Base-by-base conservation (phyloP, 2,113 vertebrate genomes). In the Brienomyrus longianalis region DNA sequence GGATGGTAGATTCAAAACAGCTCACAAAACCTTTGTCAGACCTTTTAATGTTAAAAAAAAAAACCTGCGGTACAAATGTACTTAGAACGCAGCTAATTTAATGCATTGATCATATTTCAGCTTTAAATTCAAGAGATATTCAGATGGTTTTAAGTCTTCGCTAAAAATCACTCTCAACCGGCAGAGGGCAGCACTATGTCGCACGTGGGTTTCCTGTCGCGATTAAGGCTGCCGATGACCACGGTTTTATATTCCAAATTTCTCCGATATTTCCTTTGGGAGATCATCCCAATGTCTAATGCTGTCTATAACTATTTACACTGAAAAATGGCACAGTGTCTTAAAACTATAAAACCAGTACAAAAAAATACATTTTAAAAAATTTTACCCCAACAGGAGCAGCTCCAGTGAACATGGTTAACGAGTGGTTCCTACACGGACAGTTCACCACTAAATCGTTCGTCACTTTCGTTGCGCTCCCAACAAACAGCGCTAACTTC, bases 1-100 rank as follows among this genome's bases (percentile, higher is more conserved):
- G 89, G 84, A 89, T 91, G 27, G 62, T 70, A 70, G 27, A 70
- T 70, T 70, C 62, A 70, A 70, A 70, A 70, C 62, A 27, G n/a
- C 62, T 70, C 62, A 31, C 3, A 66, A 66, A 66, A 66, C 62
- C 62, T 66, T 92, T 39, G 27, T 19, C 48, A 86, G 23, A 54
- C 17, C 15, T 35, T n/a, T 86, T 15, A 17, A 31, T 51, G 10
- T 86, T 52, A 27, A 27, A 51, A 51, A 86, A 19, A n/a, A 51
- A 86, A 19, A n/a, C 0, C 51, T 87, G 23, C 27, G 15, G n/a
- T 87, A 31, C 48, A 51, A n/a, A 56, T 43, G 19, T 39, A 87
- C 48, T 52, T 10, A 19, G 50, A 50, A 31, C 50, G 21, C 47
- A 86, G 50, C 27, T 4, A 52, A 54, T 52, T 19, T 35, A 84